A percentile compares a stretch with the other conserved stretches of the same genome.
Conservation (phyloP, 2,113 vertebrate genomes). For the Vulpes vulpes region DNA sequence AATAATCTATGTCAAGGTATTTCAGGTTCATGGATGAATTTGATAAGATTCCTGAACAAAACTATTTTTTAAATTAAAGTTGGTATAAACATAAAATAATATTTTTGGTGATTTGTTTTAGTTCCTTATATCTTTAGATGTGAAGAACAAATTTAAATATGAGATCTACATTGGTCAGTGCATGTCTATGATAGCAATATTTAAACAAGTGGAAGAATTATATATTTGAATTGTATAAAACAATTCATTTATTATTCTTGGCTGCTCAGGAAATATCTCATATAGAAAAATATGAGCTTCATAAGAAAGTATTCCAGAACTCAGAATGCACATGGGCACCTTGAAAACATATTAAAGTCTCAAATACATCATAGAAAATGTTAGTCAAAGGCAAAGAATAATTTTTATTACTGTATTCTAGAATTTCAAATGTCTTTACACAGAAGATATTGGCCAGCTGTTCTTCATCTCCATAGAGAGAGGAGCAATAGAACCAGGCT, state of each 20-base stretch:
- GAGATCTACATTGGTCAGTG: background rate
- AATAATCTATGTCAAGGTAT: background rate
- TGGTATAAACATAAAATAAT: background rate
- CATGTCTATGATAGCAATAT: background rate
- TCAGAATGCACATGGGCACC: background rate
- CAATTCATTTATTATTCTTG: background rate
- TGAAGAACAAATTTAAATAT: background rate
- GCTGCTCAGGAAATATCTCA: background rate
- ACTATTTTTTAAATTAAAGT: background rate
- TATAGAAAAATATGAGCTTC: background rate
- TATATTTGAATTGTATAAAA: background rate
- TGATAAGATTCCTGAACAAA: background rate
- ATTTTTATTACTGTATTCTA: conserved; percentile 49
- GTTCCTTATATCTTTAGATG: background rate
- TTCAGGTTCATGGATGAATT: background rate
- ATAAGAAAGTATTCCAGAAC: conserved; percentile 9
- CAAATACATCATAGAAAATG: conserved; percentile 52
- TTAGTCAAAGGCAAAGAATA: conserved; percentile 62
- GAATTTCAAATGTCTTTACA: conserved; percentile 37
- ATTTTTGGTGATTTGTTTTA: background rate
- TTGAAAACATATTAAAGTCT: background rate
- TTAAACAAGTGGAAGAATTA: background rate
- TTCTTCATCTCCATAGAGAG: conserved; percentile 12
- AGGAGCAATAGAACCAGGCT: background rate
- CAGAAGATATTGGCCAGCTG: conserved; percentile 63